Conservation (phyloP, 2,888 invertebrate species). For the Heteromurus nitidus region DNA sequence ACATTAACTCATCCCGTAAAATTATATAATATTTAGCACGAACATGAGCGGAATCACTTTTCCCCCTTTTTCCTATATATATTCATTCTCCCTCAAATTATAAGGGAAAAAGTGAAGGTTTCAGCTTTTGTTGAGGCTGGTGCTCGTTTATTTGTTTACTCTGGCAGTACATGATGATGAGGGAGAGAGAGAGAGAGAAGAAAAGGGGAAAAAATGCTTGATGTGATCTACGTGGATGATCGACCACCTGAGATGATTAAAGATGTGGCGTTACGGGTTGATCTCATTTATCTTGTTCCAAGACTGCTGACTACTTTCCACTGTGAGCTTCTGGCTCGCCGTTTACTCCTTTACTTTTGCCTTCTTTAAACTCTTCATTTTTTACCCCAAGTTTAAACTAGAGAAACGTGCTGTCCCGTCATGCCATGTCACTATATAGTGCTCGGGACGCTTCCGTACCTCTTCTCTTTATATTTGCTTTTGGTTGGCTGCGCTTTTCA, state of each 20-base stretch:
- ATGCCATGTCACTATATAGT: background rate
- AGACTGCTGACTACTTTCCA: slow-evolving; percentile 64
- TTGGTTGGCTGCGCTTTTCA: background rate
- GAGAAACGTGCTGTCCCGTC: slow-evolving; percentile 1
- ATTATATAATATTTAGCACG: background rate
- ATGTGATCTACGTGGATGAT: slow-evolving; percentile 68
- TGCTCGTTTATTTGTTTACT: background rate
- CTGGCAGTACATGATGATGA: background rate
- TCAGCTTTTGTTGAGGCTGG: background rate
- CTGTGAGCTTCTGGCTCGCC: slow-evolving; percentile 62
- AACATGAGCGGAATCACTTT: background rate
- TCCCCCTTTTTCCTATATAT: background rate
- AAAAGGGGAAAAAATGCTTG: slow-evolving; percentile 15
- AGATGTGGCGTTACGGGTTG: slow-evolving; percentile 66
- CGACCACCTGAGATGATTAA: slow-evolving; percentile 73
- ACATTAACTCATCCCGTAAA: too few species aligned
- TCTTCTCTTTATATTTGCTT: background rate
- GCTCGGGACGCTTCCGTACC: background rate
- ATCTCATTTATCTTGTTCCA: slow-evolving; percentile 65
- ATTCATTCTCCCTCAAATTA: background rate
- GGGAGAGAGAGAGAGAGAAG: background rate
- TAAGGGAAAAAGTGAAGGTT: background rate
- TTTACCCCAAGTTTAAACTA: slow-evolving; percentile 15
- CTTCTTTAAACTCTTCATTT: slow-evolving; percentile 30
- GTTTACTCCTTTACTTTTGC: slow-evolving; percentile 48